Percentiles rank a stretch among this genome's conserved stretches.
These are phyloP conservation scores for Hoplias malabaricus DNA, from an alignment of 2,113 vertebrate species.

Conservation along the genomic window DNA sequence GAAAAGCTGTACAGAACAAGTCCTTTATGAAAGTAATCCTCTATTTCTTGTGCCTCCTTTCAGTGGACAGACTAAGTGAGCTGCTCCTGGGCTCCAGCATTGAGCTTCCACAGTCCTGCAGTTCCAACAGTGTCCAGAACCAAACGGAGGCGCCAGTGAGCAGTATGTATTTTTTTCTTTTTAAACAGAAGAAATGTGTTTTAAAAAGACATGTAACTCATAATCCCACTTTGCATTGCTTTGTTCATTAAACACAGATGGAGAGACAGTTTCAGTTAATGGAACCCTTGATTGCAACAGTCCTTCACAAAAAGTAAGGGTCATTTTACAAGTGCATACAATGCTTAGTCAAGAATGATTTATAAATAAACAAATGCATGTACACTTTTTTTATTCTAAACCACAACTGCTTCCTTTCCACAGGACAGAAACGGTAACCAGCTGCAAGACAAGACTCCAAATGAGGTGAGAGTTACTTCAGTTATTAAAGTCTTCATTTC, in stretches of 20 bases:
- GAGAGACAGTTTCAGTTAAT: constrained; percentile 74
- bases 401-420: neutral
- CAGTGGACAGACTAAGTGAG: constrained; percentile 84
- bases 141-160: constrained; percentile 67
- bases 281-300: constrained; percentile 71
- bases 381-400: neutral
- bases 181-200: neutral
- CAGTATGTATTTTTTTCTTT: constrained; percentile 62
- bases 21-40: too few species aligned
- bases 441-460: constrained; percentile 71
- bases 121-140: constrained; percentile 66
- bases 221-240: constrained; percentile 2
- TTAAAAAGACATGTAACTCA: constrained; percentile 36
- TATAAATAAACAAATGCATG: too few species aligned
- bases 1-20: too few species aligned
- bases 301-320: constrained; percentile 64
- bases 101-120: constrained; percentile 58
- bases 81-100: constrained; percentile 72
- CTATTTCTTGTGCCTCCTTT: neutral
- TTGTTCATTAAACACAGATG: constrained; percentile 69
- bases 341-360: too few species aligned
- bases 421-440: constrained; percentile 92
- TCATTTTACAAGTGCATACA: neutral
- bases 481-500: neutral
- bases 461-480: constrained; percentile 73